Conservation (phyloP, 2,797 vertebrate species). For the Diglossa cyanea region DNA sequence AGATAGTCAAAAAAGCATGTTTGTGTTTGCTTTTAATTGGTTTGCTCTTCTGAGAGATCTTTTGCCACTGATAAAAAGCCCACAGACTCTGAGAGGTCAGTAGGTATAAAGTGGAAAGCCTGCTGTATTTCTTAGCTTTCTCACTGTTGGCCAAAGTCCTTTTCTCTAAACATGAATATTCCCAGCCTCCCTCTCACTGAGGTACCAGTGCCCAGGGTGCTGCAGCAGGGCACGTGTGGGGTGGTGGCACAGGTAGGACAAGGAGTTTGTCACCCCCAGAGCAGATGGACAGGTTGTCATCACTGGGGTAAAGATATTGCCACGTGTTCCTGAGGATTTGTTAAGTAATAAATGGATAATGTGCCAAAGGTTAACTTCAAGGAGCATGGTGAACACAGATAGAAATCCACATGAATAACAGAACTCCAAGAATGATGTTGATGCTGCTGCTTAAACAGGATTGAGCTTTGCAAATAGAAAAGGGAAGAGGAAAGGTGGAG, state of each 20-base stretch:
- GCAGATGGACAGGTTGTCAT: neutral
- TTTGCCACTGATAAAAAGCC: neutral
- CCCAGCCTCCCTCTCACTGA: neutral
- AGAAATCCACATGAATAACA: neutral
- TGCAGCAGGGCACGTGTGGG: neutral
- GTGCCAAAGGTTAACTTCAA: neutral
- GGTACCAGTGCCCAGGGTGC: neutral
- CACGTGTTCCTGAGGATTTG: neutral
- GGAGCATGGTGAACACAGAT: neutral
- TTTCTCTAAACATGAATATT: conserved; percentile 13
- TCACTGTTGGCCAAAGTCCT: neutral
- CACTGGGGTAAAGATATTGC: neutral
- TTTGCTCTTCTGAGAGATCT: neutral
- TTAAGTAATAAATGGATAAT: neutral
- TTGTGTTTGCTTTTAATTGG: neutral
- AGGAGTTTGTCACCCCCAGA: neutral
- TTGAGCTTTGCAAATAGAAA: neutral
- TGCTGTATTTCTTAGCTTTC: neutral
- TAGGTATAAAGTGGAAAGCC: neutral
- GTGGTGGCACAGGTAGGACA: conserved; percentile 22
- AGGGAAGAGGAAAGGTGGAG: neutral
- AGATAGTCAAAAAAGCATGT: neutral
- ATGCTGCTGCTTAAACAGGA: neutral
- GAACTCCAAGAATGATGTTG: neutral
- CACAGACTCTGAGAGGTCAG: neutral